Conservation (phyloP, 2,888 invertebrate genomes). For the Oxycera nigricornis region DNA sequence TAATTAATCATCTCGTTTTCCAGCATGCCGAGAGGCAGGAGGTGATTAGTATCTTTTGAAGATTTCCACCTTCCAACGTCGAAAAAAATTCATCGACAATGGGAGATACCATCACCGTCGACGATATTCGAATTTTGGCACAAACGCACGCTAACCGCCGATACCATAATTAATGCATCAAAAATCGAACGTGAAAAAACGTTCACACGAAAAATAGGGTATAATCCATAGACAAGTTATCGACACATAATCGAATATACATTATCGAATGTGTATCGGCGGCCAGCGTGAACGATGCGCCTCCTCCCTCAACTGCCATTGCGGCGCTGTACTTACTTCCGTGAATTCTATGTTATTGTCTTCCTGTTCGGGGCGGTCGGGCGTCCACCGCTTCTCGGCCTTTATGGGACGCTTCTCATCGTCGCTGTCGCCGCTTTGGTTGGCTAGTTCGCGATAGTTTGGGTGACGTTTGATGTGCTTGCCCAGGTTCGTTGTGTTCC, state of each 20-base stretch:
- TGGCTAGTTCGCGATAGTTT: constrained; percentile 15
- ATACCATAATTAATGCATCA: no score
- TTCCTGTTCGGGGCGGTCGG: neutral
- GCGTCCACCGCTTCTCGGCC: neutral
- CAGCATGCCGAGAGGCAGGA: no score
- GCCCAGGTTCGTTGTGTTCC: constrained; percentile 24
- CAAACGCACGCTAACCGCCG: no score
- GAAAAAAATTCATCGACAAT: no score
- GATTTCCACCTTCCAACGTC: no score
- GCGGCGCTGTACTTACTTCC: neutral
- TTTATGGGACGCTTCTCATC: neutral
- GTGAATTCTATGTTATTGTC: neutral
- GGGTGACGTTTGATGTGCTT: constrained; percentile 29
- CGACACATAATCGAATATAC: constrained; percentile 21
- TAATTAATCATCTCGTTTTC: no score
- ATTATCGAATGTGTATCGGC: constrained; percentile 25
- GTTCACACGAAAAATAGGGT: no score
- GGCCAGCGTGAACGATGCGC: neutral
- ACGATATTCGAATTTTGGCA: no score
- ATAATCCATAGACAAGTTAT: constrained; percentile 13
- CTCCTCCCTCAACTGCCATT: no score
- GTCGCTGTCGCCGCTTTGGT: constrained; percentile 10
- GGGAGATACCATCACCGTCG: no score
- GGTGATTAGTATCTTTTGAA: no score
- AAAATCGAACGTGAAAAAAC: no score